A percentile compares a stretch with the other conserved stretches of the same genome.
Evolutionary conservation across 2,888 invertebrate species (phyloP).

Genomic region (Heteropelma amictum): DNA sequence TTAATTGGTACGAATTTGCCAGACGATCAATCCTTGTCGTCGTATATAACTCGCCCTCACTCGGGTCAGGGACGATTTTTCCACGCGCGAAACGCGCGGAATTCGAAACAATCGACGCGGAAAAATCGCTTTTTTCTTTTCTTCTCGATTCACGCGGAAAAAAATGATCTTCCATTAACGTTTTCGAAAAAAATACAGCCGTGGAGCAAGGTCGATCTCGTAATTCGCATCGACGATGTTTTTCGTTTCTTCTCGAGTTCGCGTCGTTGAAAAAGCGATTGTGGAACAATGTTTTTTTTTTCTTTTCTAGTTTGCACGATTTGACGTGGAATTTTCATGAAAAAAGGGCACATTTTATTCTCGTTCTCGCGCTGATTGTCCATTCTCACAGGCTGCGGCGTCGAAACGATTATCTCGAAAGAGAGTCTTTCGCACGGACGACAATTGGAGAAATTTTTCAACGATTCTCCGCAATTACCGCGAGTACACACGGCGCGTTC

Average conservation of each 20-base stretch:
- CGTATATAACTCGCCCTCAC: not conserved
- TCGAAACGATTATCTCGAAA: not conserved
- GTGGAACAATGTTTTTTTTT: no score
- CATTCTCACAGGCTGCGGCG: not conserved
- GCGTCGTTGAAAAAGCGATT: no score
- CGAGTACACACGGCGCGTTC: not conserved
- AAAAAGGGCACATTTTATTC: not conserved
- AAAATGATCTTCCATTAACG: no score
- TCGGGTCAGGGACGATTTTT: conserved; percentile 45
- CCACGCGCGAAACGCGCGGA: not conserved
- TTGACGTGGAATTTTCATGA: not conserved
- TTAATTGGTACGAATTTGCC: conserved; percentile 61
- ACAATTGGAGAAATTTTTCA: conserved; percentile 50
- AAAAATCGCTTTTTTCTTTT: not conserved
- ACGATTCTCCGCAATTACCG: conserved; percentile 29
- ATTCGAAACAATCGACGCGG: not conserved
- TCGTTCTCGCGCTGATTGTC: not conserved
- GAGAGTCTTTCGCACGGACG: conserved; percentile 15
- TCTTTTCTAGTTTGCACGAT: no score
- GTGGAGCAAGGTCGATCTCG: no score
- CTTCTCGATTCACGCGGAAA: not conserved
- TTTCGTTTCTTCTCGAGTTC: no score
- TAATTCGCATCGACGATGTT: no score
- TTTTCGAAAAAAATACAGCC: no score
- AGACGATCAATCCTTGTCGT: conserved; percentile 37